phyloP scores from a whole-genome alignment of 2,113 vertebrate genomes.

The Turnix velox region DNA sequence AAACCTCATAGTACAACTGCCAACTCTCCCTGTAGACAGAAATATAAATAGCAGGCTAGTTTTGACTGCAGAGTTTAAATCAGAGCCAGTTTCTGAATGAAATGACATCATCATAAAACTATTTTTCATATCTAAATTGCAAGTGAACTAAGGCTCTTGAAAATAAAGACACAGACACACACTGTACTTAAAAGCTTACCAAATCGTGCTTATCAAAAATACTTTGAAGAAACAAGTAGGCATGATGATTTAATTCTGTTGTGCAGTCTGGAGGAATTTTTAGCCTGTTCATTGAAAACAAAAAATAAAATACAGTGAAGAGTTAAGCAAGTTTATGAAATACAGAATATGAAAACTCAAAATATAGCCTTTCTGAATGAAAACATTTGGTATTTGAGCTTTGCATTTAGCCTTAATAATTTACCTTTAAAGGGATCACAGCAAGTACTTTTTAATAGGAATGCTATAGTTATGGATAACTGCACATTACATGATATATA shows the following conservation, averaged over 20 bases:
- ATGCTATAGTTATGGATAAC: background rate
- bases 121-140: background rate
- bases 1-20: background rate
- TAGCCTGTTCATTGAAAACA: slow-evolving; percentile 75
- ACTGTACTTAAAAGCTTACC: slow-evolving; percentile 74
- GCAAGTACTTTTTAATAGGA: background rate
- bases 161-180: background rate
- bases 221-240: slow-evolving; percentile 97
- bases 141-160: background rate
- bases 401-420: background rate
- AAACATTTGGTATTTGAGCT: background rate
- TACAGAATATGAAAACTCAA: background rate
- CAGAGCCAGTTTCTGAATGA: background rate
- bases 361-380: background rate
- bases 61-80: background rate
- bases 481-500: background rate
- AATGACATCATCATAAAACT: background rate
- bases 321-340: background rate
- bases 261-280: slow-evolving; percentile 94
- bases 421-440: background rate
- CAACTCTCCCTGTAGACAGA: background rate
- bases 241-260: slow-evolving; percentile 97
- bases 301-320: slow-evolving; percentile 1
- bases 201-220: slow-evolving; percentile 98
- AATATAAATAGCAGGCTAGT: background rate